Base-by-base conservation (phyloP, 2,797 vertebrate species). In the Coracias cyanogaster region DNA sequence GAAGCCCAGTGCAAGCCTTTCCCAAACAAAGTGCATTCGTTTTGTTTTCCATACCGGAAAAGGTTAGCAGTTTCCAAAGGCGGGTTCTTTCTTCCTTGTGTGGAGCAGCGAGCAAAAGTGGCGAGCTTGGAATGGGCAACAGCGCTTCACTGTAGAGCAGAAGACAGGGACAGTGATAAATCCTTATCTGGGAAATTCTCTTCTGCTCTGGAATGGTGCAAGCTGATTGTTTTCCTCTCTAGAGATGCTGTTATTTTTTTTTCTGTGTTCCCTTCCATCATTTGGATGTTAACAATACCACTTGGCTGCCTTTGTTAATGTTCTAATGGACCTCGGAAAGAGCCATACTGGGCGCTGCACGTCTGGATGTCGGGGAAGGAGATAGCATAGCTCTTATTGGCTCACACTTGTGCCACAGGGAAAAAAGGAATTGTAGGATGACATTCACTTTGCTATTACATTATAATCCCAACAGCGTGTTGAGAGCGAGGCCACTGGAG, bases 31-130 rank as follows among this genome's bases (percentile, higher is more conserved):
- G 57, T 12, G 66, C 4, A 9, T 92, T 87, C 3, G 0, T 71
- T 96, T 89, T 86, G 78, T 90, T 95, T 95, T 93, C 81, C 79
- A 10, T 29, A 41, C 22, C 69, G 91, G 64, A 92, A 77, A 93
- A 94, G 49, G 33, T 88, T 92, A 91, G 46, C 15, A 46, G 41
- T 92, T 96, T 94, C 90, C 94, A 92, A 77, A 93, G 74, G 73
- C 2, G 2, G 26, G 12, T 73, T 70, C 80, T 88, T 5, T 5
- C 45, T 77, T 90, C 71, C 52, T 48, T 82, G 64, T 4, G 2
- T 43, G 51, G 58, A 94, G 21, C 39, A n/a, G 80, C 4, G 5
- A 85, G 31, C 39, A 35, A 76, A 93, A 83, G 20, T 3, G 0
- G 13, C 26, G 78, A 82, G 33, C 69, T 37, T 55, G 66, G 71